Percentiles rank a stretch among this genome's conserved stretches.
Conservation (phyloP, 2,888 invertebrate species). For the Mythimna lalbum region DNA sequence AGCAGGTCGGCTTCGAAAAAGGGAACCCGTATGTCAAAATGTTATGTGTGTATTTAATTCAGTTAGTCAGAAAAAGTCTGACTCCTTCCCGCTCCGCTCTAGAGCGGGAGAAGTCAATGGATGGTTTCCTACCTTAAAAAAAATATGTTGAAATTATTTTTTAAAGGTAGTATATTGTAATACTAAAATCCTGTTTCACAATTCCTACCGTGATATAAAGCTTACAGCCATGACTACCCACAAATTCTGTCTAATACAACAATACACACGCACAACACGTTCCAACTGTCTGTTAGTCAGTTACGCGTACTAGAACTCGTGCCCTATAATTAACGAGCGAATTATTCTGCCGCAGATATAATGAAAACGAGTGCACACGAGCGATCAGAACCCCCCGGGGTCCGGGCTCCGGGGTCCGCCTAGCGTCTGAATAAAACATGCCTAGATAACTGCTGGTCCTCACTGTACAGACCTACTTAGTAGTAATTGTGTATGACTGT, state of each 20-base stretch:
- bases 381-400: conserved; percentile 10
- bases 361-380: conserved; percentile 52
- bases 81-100: no score
- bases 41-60: no score
- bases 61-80: no score
- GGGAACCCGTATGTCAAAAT: no score
- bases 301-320: conserved; percentile 27
- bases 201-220: neutral
- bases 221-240: neutral
- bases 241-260: neutral
- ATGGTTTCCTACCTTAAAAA: no score
- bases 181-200: neutral
- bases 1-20: no score
- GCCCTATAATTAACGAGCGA: conserved; percentile 47
- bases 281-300: conserved; percentile 7
- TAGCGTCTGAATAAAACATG: conserved; percentile 51
- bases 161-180: neutral
- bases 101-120: no score
- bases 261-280: conserved; percentile 29
- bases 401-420: conserved; percentile 1
- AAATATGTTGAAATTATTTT: no score
- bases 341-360: conserved; percentile 57
- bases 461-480: conserved; percentile 11
- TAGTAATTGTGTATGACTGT: conserved; percentile 6
- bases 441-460: conserved; percentile 30